Evolutionary conservation across 2,113 vertebrate genomes (phyloP), one percentile per base, ranked within the genome.

Genomic region (Pheucticus melanocephalus): DNA sequence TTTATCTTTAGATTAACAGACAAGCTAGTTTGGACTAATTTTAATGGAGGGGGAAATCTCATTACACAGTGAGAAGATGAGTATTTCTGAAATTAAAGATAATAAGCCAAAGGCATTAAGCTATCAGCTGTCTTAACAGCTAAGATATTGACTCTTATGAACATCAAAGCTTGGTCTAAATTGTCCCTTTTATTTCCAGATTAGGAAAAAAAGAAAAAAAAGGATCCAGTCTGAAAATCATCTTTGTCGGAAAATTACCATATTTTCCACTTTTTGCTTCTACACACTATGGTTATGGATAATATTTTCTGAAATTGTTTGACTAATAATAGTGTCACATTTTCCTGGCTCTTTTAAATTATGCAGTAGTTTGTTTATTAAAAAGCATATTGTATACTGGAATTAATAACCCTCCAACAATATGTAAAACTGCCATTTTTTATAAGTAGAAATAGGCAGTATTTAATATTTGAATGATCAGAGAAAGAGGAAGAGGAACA

Each of bases 161-260:
- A 95, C 66, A 97, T 90, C 83, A 95, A 96, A 97, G 90, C 44
- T 83, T 56, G 42, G 71, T 77, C 47, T 93, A 95, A 86, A 93
- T 92, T 90, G 51, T 81, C 37, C 10, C 28, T 85, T 69, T 93
- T 95, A 94, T 69, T 92, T 86, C 40, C 57, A 45, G 31, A 45
- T 47, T 39, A 12, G 40, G 40, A 48, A 4, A 28, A 37, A 65
- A 35, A 39, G 33, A 44, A 21, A 45, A 33, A 3, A 33, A 56
- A 14, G 31, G 10, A 30, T 51, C 31, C 5, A 13, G 12, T 72
- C 22, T 82, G 37, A 88, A 92, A 54, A 73, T 85, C 37, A 69
- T 86, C 51, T 94, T 85, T 79, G 27, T 66, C 53, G 56, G 12
- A 28, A 88, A 83, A 90, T 72, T 69, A 84, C 25, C 31, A n/a